Conservation (phyloP, 1,140 invertebrate species). For the Drusus annulatus region DNA sequence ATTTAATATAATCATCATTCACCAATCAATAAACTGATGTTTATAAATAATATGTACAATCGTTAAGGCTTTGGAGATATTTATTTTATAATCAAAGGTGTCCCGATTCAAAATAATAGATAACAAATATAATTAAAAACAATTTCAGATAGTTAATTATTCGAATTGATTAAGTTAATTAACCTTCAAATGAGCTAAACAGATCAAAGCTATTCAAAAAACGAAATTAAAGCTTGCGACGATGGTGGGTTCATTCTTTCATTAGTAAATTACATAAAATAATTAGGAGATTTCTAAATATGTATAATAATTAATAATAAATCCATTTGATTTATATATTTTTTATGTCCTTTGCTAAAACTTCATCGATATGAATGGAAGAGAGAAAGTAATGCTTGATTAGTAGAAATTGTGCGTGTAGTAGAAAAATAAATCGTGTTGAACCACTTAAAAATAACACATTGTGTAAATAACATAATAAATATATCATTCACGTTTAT, state of each 20-base stretch:
- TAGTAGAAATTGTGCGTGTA: slow-evolving; percentile 8
- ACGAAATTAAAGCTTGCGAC: too few relatives aligned
- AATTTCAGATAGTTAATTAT: too few relatives aligned
- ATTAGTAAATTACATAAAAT: too few relatives aligned
- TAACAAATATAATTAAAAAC: too few relatives aligned
- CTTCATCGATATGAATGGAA: slow-evolving; percentile 2
- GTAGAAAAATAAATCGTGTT: not conserved
- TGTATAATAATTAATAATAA: slow-evolving; percentile 13
- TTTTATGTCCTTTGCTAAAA: slow-evolving; percentile 29
- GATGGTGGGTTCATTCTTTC: too few relatives aligned
- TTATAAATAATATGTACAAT: slow-evolving; percentile 8
- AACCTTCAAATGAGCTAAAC: too few relatives aligned
- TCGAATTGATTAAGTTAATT: too few relatives aligned
- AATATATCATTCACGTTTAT: too few relatives aligned
- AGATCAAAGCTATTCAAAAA: too few relatives aligned
- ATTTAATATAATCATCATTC: too few relatives aligned
- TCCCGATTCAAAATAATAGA: too few relatives aligned
- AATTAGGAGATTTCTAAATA: slow-evolving; percentile 22
- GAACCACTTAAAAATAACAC: not conserved
- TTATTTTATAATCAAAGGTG: not conserved
- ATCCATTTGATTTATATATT: slow-evolving; percentile 30
- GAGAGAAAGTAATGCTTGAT: slow-evolving; percentile 11
- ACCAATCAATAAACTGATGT: too few relatives aligned
- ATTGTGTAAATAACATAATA: slow-evolving; percentile 1
- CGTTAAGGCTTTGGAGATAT: slow-evolving; percentile 18